A percentile compares a stretch with the other conserved stretches of the same genome.
Conservation (phyloP, 2,888 invertebrate species). For the Matsumyia berberina region DNA sequence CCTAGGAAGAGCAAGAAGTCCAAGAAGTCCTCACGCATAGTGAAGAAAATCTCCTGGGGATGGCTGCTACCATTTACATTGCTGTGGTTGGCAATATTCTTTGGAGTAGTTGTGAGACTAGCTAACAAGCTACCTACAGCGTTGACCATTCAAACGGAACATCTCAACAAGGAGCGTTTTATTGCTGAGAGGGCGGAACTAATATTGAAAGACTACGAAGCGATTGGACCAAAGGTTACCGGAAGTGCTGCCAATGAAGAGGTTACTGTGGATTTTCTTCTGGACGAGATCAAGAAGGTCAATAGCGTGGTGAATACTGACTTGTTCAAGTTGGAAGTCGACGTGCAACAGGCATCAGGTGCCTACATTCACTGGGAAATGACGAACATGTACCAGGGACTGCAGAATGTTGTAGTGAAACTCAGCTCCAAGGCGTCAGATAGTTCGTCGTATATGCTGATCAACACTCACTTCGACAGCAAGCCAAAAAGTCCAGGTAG, state of each 20-base stretch:
- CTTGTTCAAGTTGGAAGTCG: constrained; percentile 80
- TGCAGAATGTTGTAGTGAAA: constrained; percentile 82
- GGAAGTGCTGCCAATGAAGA: constrained; percentile 91
- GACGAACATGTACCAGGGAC: constrained; percentile 81
- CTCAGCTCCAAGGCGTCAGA: constrained; percentile 78
- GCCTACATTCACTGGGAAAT: constrained; percentile 79
- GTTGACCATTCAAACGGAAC: constrained; percentile 77
- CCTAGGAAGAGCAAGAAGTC: constrained; percentile 3
- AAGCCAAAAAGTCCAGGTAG: constrained; percentile 92
- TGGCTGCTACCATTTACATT: constrained; percentile 78
- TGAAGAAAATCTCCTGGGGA: constrained; percentile 33
- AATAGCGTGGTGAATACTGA: constrained; percentile 78
- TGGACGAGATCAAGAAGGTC: constrained; percentile 78
- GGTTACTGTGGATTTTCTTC: constrained; percentile 85
- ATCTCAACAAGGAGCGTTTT: constrained; percentile 85
- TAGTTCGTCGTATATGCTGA: constrained; percentile 84
- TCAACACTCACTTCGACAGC: constrained; percentile 97
- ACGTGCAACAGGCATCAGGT: constrained; percentile 81
- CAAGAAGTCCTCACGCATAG: not conserved
- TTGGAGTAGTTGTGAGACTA: constrained; percentile 78
- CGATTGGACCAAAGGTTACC: constrained; percentile 88
- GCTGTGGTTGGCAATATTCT: constrained; percentile 80
- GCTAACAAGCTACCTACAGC: constrained; percentile 79
- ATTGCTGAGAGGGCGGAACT: constrained; percentile 88
- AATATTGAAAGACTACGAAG: constrained; percentile 87